phyloP scores from a whole-genome alignment of 2,888 invertebrate species.

The Chrysotoxum bicinctum region DNA sequence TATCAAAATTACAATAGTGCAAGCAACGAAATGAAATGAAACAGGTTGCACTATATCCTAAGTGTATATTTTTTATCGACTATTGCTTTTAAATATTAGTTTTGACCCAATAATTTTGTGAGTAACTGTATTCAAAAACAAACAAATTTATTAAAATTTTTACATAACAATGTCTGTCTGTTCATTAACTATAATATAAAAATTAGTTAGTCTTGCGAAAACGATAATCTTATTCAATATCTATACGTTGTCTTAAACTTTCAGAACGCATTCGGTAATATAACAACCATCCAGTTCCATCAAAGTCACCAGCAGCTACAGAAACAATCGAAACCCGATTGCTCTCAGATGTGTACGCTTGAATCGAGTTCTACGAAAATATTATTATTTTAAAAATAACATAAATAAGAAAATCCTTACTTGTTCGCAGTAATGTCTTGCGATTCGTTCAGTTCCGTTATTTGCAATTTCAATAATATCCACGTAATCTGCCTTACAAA shows the following conservation, averaged over 20 bases:
- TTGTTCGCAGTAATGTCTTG: conserved; percentile 81
- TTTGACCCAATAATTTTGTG: too few species aligned
- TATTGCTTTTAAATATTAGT: too few species aligned
- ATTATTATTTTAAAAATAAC: background rate
- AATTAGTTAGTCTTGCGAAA: too few species aligned
- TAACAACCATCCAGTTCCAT: conserved; percentile 86
- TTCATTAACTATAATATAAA: too few species aligned
- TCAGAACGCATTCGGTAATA: background rate
- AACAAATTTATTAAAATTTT: too few species aligned
- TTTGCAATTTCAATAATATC: conserved; percentile 84
- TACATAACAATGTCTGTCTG: too few species aligned
- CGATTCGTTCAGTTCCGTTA: conserved; percentile 74
- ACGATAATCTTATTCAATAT: too few species aligned
- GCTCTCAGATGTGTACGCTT: conserved; percentile 82
- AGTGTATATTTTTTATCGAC: too few species aligned
- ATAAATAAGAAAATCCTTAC: conserved; percentile 6
- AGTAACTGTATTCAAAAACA: too few species aligned
- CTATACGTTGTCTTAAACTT: background rate
- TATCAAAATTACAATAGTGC: too few species aligned
- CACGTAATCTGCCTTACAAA: conserved; percentile 86
- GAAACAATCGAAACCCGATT: conserved; percentile 82
- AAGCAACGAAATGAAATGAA: too few species aligned
- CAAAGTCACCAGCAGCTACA: conserved; percentile 86
- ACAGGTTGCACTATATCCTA: too few species aligned
- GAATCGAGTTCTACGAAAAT: conserved; percentile 82